Evolutionary conservation across 2,113 vertebrate species (phyloP), one percentile per base, ranked within the genome.

Genomic region (Pluvialis apricaria): DNA sequence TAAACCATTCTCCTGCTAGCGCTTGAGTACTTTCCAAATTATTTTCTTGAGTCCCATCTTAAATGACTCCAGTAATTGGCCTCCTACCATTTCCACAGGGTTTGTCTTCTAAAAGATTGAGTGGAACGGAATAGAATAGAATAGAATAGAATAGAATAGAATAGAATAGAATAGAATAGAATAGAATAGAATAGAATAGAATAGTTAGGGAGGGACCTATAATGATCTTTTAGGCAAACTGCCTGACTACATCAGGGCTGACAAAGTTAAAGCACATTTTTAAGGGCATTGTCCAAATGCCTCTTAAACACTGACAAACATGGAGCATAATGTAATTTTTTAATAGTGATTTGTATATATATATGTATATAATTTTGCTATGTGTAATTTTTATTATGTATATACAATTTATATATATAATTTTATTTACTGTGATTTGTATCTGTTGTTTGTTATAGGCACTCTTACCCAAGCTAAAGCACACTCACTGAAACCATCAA

Each of bases 101-200:
- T 52, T 11, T 54, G 15, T 73, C 13, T 76, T 60, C 66, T 77
- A 52, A 62, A 38, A 26, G 31, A 55, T 12, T 16, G 54, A 44
- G 32, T 68, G 1, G 52, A 24, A 29, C 15, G 1, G 57, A 29
- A 22, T 9, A 0, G 52, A 16, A 29, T 25, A 1, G 64, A 36
- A 26, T 20, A 0, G 40, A 21, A 42, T 16, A 1, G 38, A 24
- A 31, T 38, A 17, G 45, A 16, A 38, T 29, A 7, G n/a, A 20
- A 11, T 20, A 5, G n/a, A 28, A 34, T 8, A 4, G 61, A 34
- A 38, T 42, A 8, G 81, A 22, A 28, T 21, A 15, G 64, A 34
- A 49, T 26, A 24, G 54, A 36, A 51, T 7, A 32, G 78, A 57
- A 57, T 6, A 16, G 65, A 47, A 36, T 13, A n/a, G 61, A 68